Evolutionary conservation across 2,888 invertebrate genomes (phyloP).

Genomic region (Agelastica alni): DNA sequence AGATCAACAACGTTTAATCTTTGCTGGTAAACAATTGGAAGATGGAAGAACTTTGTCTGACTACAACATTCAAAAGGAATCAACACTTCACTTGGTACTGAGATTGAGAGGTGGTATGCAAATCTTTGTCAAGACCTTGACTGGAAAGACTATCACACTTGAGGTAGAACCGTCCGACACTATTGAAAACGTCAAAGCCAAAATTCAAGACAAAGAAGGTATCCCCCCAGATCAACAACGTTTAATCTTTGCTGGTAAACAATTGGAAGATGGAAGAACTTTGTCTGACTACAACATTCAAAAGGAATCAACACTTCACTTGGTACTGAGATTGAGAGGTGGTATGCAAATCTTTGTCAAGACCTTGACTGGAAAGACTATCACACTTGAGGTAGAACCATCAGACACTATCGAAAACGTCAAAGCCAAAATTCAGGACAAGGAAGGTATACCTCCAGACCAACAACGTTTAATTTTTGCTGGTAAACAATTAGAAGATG

Average conservation of each 20-base stretch:
- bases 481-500: conserved; percentile 73
- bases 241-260: conserved; percentile 51
- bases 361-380: conserved; percentile 62
- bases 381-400: conserved; percentile 64
- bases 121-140: conserved; percentile 63
- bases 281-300: conserved; percentile 69
- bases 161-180: conserved; percentile 65
- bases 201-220: conserved; percentile 75
- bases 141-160: conserved; percentile 46
- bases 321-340: conserved; percentile 66
- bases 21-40: conserved; percentile 72
- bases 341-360: conserved; percentile 68
- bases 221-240: conserved; percentile 61
- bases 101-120: conserved; percentile 64
- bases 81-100: conserved; percentile 62
- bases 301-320: conserved; percentile 65
- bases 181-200: conserved; percentile 65
- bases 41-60: conserved; percentile 69
- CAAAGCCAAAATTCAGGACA: conserved; percentile 64
- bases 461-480: conserved; percentile 68
- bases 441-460: conserved; percentile 63
- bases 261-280: conserved; percentile 70
- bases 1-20: conserved; percentile 67
- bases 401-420: conserved; percentile 69
- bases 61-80: conserved; percentile 70